phyloP scores from a whole-genome alignment of 1,140 invertebrate genomes.

The Euura lappo region DNA sequence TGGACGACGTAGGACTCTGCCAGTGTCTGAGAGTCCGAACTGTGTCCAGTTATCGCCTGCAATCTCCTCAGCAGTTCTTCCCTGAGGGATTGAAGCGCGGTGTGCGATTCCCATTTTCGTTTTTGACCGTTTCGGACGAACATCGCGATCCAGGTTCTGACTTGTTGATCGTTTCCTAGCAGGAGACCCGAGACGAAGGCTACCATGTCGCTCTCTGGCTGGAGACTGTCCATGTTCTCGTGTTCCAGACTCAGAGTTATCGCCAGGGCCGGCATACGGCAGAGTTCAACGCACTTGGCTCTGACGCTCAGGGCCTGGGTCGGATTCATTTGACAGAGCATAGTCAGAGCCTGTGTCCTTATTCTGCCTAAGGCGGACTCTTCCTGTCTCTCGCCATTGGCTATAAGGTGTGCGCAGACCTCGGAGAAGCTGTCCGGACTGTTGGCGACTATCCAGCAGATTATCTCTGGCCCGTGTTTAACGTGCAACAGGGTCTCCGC shows the following conservation, averaged over 20 bases:
- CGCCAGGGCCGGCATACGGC: conserved; percentile 86
- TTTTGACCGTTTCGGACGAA: conserved; percentile 93
- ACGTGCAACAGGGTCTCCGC: conserved; percentile 89
- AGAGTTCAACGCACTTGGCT: conserved; percentile 85
- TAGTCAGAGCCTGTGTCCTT: conserved; percentile 75
- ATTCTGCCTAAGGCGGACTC: conserved; percentile 78
- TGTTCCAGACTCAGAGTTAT: conserved; percentile 77
- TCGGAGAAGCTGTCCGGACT: conserved; percentile 93
- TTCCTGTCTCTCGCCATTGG: conserved; percentile 88
- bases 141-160: conserved; percentile 90
- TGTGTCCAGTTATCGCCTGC: conserved; percentile 65
- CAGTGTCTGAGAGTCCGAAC: conserved; percentile 61
- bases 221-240: conserved; percentile 39
- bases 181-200: conserved; percentile 91
- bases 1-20: conserved; percentile 77
- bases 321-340: conserved; percentile 90
- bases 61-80: conserved; percentile 80
- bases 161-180: conserved; percentile 87
- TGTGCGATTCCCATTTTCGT: conserved; percentile 77
- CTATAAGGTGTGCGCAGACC: conserved; percentile 84
- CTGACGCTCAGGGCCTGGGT: conserved; percentile 81
- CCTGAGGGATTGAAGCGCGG: conserved; percentile 77
- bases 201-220: conserved; percentile 65
- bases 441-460: conserved; percentile 89
- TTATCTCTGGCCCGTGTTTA: conserved; percentile 87